Percentiles rank a stretch among this genome's conserved stretches.
Evolutionary conservation across 2,113 vertebrate species (phyloP).

Genomic region (Cynopterus brachyotis): DNA sequence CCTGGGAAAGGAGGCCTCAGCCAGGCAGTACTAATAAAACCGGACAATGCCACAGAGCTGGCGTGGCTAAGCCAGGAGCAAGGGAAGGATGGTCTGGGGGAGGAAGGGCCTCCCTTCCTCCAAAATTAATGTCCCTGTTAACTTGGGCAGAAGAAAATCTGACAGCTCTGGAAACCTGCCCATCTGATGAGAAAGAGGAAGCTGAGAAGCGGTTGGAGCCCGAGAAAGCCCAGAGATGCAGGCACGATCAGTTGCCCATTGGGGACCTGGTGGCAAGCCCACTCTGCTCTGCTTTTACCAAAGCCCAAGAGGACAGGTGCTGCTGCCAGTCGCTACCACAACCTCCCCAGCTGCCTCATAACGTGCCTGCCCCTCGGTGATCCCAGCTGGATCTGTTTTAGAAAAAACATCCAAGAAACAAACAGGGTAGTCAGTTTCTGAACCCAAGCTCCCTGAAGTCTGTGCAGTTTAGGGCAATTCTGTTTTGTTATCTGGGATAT

Average conservation of each 20-base stretch:
- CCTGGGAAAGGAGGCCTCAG: constrained; percentile 64
- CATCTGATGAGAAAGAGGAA: constrained; percentile 51
- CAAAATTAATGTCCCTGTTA: constrained; percentile 77
- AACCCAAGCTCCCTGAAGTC: neutral
- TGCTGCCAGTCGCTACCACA: neutral
- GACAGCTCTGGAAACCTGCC: constrained; percentile 78
- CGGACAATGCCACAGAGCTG: constrained; percentile 50
- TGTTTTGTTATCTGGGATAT: neutral
- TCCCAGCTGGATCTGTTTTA: constrained; percentile 28
- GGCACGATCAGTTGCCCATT: neutral
- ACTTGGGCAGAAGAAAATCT: constrained; percentile 75
- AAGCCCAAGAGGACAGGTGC: constrained; percentile 44
- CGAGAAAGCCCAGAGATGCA: neutral
- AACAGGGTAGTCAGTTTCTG: neutral
- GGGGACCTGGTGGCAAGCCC: constrained; percentile 21
- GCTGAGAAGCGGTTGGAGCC: constrained; percentile 44
- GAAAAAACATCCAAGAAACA: neutral
- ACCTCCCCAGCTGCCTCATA: neutral
- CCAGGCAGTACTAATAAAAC: constrained; percentile 79
- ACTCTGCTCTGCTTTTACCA: constrained; percentile 9
- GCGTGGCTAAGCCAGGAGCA: constrained; percentile 36
- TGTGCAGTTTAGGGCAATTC: neutral
- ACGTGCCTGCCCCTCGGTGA: neutral
- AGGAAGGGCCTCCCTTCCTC: constrained; percentile 75
- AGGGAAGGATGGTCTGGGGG: constrained; percentile 40